Evolutionary conservation across 1,140 invertebrate species (phyloP).

Genomic region (Potamilus streckersoni): DNA sequence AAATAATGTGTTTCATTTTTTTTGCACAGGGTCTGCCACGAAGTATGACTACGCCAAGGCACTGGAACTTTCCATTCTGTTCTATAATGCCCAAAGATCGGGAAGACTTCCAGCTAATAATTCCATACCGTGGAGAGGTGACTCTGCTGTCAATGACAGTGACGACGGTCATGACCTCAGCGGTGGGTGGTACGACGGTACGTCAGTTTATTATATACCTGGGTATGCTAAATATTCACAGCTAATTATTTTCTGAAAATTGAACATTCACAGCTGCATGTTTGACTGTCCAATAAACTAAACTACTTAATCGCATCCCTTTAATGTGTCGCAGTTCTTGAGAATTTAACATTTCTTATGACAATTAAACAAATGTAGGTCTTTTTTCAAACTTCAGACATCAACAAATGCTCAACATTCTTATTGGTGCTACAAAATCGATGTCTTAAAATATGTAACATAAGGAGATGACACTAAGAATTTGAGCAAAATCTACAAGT

Average conservation of each 20-base stretch:
- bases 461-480: too few relatives aligned
- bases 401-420: too few relatives aligned
- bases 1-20: background rate
- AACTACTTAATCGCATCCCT: background rate
- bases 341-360: background rate
- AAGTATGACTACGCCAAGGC: constrained; percentile 71
- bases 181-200: constrained; percentile 79
- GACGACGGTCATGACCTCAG: constrained; percentile 73
- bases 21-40: constrained; percentile 21
- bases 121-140: constrained; percentile 73
- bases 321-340: background rate
- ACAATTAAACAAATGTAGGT: background rate
- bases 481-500: too few relatives aligned
- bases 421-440: too few relatives aligned
- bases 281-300: too few relatives aligned
- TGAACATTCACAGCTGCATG: background rate
- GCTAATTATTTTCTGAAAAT: too few relatives aligned
- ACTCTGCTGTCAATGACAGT: constrained; percentile 74
- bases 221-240: background rate
- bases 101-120: constrained; percentile 73
- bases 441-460: too few relatives aligned
- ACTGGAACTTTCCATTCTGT: constrained; percentile 72
- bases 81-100: constrained; percentile 77
- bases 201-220: constrained; percentile 16
- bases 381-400: too few relatives aligned